phyloP scores from a whole-genome alignment of 2,888 invertebrate species.

The Melipona bicolor region DNA sequence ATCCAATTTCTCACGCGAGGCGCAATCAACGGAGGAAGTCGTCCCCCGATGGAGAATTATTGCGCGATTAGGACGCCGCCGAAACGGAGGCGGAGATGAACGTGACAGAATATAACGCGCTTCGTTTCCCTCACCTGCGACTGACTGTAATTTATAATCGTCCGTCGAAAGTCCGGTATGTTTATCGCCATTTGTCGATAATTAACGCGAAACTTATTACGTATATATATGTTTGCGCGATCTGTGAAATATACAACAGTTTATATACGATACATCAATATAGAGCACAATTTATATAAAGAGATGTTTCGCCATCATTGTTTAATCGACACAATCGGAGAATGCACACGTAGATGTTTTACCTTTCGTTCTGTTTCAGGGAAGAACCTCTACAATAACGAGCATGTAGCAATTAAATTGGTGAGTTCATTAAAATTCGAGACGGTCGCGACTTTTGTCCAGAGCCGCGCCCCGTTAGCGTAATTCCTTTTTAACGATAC shows the following conservation, averaged over 20 bases:
- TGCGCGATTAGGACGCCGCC: constrained; percentile 30
- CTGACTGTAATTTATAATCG: not conserved
- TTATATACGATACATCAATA: too few relatives aligned
- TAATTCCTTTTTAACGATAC: too few relatives aligned
- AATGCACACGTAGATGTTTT: constrained; percentile 28
- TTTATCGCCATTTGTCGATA: not conserved
- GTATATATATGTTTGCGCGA: not conserved
- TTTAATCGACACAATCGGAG: constrained; percentile 7
- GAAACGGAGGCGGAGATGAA: not conserved
- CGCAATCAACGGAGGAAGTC: constrained; percentile 47
- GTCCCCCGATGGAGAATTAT: constrained; percentile 46
- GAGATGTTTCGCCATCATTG: not conserved
- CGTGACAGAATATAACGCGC: not conserved
- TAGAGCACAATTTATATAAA: not conserved
- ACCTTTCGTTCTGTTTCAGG: constrained; percentile 88
- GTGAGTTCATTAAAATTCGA: constrained; percentile 83
- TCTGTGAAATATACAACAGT: not conserved
- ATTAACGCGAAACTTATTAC: constrained; percentile 7
- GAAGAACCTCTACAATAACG: constrained; percentile 99
- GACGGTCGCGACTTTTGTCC: not conserved
- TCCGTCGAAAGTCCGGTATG: not conserved
- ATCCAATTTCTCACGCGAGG: constrained; percentile 60
- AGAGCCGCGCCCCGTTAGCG: not conserved
- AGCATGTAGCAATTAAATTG: constrained; percentile 99
- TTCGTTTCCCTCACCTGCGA: not conserved